Evolutionary conservation across 2,888 invertebrate genomes (phyloP).

Genomic region (Chrysolina haemoptera): DNA sequence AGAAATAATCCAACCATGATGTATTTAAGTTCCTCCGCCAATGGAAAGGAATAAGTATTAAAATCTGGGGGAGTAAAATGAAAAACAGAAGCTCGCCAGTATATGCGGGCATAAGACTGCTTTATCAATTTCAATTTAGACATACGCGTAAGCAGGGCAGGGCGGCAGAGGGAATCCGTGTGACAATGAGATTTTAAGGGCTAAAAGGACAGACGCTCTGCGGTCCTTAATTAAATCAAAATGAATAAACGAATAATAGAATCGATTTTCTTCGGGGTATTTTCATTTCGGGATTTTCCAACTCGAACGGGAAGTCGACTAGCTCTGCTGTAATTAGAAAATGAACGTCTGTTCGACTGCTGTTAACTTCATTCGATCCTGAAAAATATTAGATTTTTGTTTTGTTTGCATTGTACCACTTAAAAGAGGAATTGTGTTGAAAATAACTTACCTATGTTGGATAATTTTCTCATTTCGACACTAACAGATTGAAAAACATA

Average conservation of each 20-base stretch:
- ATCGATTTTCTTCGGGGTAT: slow-evolving; percentile 49
- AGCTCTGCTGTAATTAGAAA: slow-evolving; percentile 37
- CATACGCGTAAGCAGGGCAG: slow-evolving; percentile 45
- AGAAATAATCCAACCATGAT: too few species aligned
- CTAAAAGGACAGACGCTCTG: slow-evolving; percentile 54
- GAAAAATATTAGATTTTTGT: slow-evolving; percentile 1
- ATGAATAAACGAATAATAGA: slow-evolving; percentile 51
- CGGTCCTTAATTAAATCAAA: slow-evolving; percentile 57
- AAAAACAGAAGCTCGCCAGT: slow-evolving; percentile 48
- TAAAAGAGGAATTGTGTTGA: too few species aligned
- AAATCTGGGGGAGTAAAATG: slow-evolving; percentile 43
- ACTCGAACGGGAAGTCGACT: slow-evolving; percentile 24
- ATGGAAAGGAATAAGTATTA: slow-evolving; percentile 32
- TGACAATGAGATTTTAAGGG: slow-evolving; percentile 57
- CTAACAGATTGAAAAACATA: too few species aligned
- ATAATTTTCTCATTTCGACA: too few species aligned
- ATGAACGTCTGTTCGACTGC: slow-evolving; percentile 32
- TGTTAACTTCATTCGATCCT: slow-evolving; percentile 20
- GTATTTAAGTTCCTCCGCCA: not conserved
- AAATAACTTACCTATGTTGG: too few species aligned
- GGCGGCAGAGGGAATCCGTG: slow-evolving; percentile 39
- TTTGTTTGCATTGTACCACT: too few species aligned
- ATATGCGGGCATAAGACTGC: slow-evolving; percentile 55
- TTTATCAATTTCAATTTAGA: slow-evolving; percentile 61
- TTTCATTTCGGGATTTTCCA: slow-evolving; percentile 43